phyloP scores from a whole-genome alignment of 2,797 vertebrate species.

The Propithecus deckenii region DNA sequence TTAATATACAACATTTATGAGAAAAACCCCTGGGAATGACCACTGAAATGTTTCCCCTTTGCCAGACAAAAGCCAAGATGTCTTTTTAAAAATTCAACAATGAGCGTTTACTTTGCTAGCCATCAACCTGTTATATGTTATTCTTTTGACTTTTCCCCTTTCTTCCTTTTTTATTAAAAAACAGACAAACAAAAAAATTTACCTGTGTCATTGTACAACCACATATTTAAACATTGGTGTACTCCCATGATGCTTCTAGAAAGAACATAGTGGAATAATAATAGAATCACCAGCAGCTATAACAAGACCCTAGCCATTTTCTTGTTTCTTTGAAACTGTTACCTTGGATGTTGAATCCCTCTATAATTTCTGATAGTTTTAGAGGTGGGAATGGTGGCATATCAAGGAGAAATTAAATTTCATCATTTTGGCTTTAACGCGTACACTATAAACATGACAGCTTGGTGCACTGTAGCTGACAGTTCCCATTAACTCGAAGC shows the following conservation, averaged over 20 bases:
- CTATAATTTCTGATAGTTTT: constrained; percentile 65
- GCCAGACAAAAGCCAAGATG: neutral
- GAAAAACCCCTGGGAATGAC: neutral
- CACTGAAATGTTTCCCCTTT: constrained; percentile 26
- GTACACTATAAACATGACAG: constrained; percentile 30
- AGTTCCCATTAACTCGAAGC: constrained; percentile 71
- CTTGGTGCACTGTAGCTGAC: constrained; percentile 68
- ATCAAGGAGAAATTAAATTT: constrained; percentile 76
- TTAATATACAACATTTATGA: constrained; percentile 45
- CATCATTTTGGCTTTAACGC: constrained; percentile 60
- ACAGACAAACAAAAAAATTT: neutral
- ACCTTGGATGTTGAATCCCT: constrained; percentile 58
- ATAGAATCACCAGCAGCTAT: neutral
- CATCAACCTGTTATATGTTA: neutral
- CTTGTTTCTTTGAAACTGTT: constrained; percentile 63
- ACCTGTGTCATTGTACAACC: neutral
- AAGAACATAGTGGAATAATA: neutral
- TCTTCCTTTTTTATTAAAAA: constrained; percentile 11
- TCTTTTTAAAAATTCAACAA: constrained; percentile 12
- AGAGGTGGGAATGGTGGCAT: neutral
- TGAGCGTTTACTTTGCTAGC: neutral
- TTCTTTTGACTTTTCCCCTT: neutral
- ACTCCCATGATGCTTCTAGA: neutral
- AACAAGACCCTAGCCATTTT: constrained; percentile 27
- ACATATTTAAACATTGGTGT: constrained; percentile 39